These are phyloP conservation scores for Montipora capricornis DNA, from an alignment of 64 coral and sea anemone species.

Conservation along the genomic window DNA sequence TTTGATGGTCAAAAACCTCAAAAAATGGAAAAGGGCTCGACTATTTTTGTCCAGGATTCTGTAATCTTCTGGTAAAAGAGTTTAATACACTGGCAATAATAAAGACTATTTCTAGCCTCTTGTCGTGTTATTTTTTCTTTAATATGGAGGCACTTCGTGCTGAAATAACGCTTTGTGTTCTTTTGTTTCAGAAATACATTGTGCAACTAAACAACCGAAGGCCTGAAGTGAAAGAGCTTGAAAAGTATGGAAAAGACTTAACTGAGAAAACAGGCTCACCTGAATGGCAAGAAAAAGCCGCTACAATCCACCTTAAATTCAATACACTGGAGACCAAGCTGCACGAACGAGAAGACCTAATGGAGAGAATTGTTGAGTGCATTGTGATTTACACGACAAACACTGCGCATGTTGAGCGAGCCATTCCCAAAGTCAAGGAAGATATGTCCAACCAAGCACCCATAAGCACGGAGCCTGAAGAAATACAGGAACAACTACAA, in stretches of 20 bases:
- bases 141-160: not conserved
- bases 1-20: too few relatives aligned
- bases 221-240: conserved; percentile 76
- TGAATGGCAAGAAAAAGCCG: conserved; percentile 71
- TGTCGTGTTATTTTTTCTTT: too few relatives aligned
- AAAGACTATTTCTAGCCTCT: too few relatives aligned
- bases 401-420: conserved; percentile 64
- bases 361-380: conserved; percentile 73
- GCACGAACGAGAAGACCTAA: conserved; percentile 64
- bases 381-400: conserved; percentile 56
- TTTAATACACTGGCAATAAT: too few relatives aligned
- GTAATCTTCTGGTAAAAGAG: too few relatives aligned
- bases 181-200: conserved; percentile 72
- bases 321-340: conserved; percentile 65
- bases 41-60: too few relatives aligned
- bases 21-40: too few relatives aligned
- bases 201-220: conserved; percentile 68
- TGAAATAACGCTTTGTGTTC: not conserved
- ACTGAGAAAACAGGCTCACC: conserved; percentile 81
- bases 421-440: conserved; percentile 62
- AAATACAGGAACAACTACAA: conserved; percentile 73
- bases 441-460: conserved; percentile 64
- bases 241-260: conserved; percentile 84
- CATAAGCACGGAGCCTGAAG: conserved; percentile 73
- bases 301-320: conserved; percentile 64